phyloP scores from a whole-genome alignment of 2,113 vertebrate species.

The Rhinoderma darwinii region DNA sequence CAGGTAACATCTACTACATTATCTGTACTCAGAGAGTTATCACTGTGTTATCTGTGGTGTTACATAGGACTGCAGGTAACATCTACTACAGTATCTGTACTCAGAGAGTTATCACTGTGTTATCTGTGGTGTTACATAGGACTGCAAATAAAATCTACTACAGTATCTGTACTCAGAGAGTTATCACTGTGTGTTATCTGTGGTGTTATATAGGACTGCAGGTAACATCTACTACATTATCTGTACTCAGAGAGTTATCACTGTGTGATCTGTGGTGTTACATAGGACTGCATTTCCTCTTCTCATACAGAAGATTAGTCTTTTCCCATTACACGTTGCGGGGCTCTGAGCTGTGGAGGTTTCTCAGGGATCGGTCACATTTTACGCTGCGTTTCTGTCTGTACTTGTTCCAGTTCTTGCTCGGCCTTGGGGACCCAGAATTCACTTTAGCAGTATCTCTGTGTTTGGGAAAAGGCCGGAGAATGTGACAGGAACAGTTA shows the following conservation, averaged over 20 bases:
- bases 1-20: not conserved
- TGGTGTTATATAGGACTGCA: slow-evolving; percentile 4
- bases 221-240: too few species aligned
- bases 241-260: too few species aligned
- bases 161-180: too few species aligned
- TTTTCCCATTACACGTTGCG: not conserved
- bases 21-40: too few species aligned
- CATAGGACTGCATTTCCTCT: too few species aligned
- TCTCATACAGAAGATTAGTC: too few species aligned
- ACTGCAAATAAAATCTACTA: not conserved
- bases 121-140: slow-evolving; percentile 9
- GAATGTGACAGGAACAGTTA: not conserved
- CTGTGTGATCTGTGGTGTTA: not conserved
- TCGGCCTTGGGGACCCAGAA: not conserved
- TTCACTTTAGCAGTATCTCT: not conserved
- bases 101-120: too few species aligned
- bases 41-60: not conserved
- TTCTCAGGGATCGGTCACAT: not conserved
- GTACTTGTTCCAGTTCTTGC: not conserved
- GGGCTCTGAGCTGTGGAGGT: not conserved
- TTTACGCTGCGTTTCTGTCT: not conserved
- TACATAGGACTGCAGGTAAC: not conserved
- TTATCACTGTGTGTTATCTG: too few species aligned
- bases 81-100: too few species aligned
- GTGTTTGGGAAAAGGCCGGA: not conserved